Evolutionary conservation across 2,888 invertebrate species (phyloP), one percentile per base, ranked within the genome.

Genomic region (Pristionchus japonicus): DNA sequence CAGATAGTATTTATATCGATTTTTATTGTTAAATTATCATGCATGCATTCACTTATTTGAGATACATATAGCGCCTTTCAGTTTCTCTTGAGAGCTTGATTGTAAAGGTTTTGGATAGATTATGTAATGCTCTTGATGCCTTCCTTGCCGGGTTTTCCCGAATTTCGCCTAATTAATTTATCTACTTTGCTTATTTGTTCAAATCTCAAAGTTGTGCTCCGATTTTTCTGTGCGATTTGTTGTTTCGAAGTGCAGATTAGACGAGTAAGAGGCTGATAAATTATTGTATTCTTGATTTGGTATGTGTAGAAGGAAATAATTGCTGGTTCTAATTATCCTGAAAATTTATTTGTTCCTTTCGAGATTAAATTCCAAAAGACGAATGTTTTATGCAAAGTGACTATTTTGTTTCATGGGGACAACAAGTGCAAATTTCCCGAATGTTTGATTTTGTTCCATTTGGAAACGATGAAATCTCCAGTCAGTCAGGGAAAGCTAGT

Each of bases 181-280:
- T 43, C 37, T n/a, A 77, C 43, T 77, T 77, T 77, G 9, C 20
- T 47, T 3, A 11, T 11, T 27, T 40, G 27, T 31, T 17, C 20
- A 27, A 77, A 77, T 77, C 77, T 77, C 77, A 15, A 15, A 23
- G 31, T 77, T 77, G 77, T 43, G 40, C 43, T 77, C 11, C 61
- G 3, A 1, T 74, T n/a, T 43, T 77, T 43, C 77, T 77, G n/a
- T 77, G 40, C 77, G 37, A 74, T 3, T 40, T 77, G 47, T 47
- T 77, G 77, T 77, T 77, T 57, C 43, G 47, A 43, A 34, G 43
- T 77, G 77, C 77, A 43, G 77, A 77, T 40, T 27, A 27, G 27
- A 47, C 77, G 77, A 77, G 77, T 77, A 74, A 74, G 15, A 17
- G 20, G 70, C 40, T 70, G 70, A 70, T 70, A 70, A 70, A 70